Evolutionary conservation across 2,113 vertebrate genomes (phyloP), one percentile per base, ranked within the genome.

Genomic region (Colaptes auratus): DNA sequence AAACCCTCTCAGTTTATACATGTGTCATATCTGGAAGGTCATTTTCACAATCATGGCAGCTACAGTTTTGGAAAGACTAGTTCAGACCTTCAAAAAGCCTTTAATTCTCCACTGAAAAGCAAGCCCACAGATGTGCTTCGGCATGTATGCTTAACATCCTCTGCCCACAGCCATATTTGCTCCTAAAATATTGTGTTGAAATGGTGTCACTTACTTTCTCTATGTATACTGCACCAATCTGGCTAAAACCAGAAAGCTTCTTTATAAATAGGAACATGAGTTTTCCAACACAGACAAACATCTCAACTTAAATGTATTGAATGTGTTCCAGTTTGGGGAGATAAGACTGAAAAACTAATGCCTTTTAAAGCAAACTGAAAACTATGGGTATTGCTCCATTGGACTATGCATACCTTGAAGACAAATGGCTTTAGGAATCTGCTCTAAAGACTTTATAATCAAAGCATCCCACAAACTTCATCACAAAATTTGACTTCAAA

Each of bases 131-230:
- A 90, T 88, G 53, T 58, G 53, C 83, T 85, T 89, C 87, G 66
- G 39, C 70, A 72, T 3, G 12, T 65, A 76, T 28, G n/a, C 65
- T 92, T 85, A 93, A 95, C 48, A 80, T 85, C 65, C 61, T 83
- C 82, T 89, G 86, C 89, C 73, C 84, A 84, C 71, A 30, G 46
- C 30, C 75, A 73, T n/a, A 39, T 50, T 91, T 85, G 52, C 42
- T 92, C 76, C 69, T 46, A 72, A 65, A 95, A 87, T 88, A 73
- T 42, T 91, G 60, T 80, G 25, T 60, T 89, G 42, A 91, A 92
- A 89, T 35, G n/a, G 42, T 82, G 46, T 46, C 24, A 31, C 35
- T 86, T 88, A 42, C 65, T 75, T 74, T 83, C 88, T 64, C 61
- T 75, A 46, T 48, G 56, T 56, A 35, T 56, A 76, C 25, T 71